Evolutionary conservation across 2,113 vertebrate species (phyloP), one percentile per base, ranked within the genome.

Genomic region (Choloepus hoffmanni): DNA sequence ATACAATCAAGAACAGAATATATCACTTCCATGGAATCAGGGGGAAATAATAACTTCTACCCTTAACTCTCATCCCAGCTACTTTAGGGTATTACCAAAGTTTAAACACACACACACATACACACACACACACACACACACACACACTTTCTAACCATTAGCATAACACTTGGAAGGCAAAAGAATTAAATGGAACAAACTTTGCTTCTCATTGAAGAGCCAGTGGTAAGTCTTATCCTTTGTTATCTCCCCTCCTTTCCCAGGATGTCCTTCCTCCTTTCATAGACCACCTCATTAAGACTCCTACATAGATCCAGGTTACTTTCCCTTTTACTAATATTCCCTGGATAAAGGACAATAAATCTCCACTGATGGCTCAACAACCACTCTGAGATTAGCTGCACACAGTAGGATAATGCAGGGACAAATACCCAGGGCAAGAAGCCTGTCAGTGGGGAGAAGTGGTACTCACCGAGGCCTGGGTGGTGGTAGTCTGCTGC

Each of bases 401-500:
- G 36, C 15, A 40, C 70, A 78, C 82, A 74, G 68, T 3, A 23
- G 23, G 81, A 50, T 67, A 62, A 70, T 50, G 33, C 55, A 67
- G 74, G 36, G 43, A 58, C 50, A 11, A 30, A 84, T 14, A 19
- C 33, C 8, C 94, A 0, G 7, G 10, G 67, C 19, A 53, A 63
- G 73, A 74, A 0, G 2, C 5, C 30, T 60, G 0, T 48, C 5
- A 0, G 50, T 0, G 67, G 92, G 79, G 13, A 50, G 11, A 74
- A 3, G 50, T 79, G 13, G 92, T 89, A 98, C 99, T 98, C 98
- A 99, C 98, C 16, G 98, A 99, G 92, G 98, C 98, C 97, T 99
- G 99, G 40, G 99, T 99, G 85, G 99, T 99, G 95, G 99, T 98
- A 30, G 99, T 96, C 92, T 99, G 99, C 84, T 99, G 99, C 0